Percentiles rank a stretch among this genome's conserved stretches.
phyloP scores from a whole-genome alignment of 2,888 invertebrate genomes.

The Eristalis intricaria region DNA sequence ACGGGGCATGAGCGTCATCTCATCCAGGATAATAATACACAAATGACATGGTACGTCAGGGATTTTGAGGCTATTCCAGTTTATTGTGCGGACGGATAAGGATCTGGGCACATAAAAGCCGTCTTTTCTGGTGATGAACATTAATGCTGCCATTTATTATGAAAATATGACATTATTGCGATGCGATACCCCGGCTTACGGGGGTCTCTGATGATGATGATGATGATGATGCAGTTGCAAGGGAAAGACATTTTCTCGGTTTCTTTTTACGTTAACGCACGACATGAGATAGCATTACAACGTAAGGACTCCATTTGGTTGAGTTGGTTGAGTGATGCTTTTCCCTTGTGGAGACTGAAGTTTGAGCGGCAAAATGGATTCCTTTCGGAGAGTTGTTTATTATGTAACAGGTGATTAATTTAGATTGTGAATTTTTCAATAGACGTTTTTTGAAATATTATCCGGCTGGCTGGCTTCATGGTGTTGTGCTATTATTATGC shows the following conservation, averaged over 20 bases:
- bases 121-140: slow-evolving; percentile 33
- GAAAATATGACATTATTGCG: slow-evolving; percentile 37
- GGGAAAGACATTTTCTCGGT: background rate
- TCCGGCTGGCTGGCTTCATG: too few species aligned
- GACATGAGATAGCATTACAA: background rate
- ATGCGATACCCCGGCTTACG: background rate
- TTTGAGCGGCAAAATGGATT: background rate
- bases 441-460: too few species aligned
- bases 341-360: background rate
- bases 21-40: slow-evolving; percentile 46
- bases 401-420: too few species aligned
- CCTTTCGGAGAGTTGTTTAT: too few species aligned
- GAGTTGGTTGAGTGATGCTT: background rate
- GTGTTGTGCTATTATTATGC: too few species aligned
- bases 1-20: slow-evolving; percentile 33
- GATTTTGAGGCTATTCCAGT: slow-evolving; percentile 36
- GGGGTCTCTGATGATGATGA: slow-evolving; percentile 17
- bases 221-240: slow-evolving; percentile 17
- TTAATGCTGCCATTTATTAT: slow-evolving; percentile 42
- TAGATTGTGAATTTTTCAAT: too few species aligned
- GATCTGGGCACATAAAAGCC: slow-evolving; percentile 30
- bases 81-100: slow-evolving; percentile 46
- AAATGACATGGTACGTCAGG: slow-evolving; percentile 44
- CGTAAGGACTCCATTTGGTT: background rate
- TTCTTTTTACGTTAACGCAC: background rate